These are phyloP conservation scores for Anthopleura sola DNA, from an alignment of 64 coral and sea anemone genomes.

Conservation along the genomic window DNA sequence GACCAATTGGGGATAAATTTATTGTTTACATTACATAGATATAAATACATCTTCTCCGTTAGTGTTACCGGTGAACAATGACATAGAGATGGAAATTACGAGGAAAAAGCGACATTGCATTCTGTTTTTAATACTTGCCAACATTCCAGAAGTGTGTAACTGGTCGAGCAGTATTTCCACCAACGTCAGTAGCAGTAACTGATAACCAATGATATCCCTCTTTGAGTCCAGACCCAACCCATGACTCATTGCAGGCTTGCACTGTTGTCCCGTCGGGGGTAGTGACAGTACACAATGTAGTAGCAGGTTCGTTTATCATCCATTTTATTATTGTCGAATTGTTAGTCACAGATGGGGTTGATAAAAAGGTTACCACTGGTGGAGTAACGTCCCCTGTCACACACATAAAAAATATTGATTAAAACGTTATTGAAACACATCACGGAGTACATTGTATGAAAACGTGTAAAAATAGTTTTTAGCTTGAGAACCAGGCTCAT, in stretches of 20 bases:
- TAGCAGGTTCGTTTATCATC: constrained; percentile 50
- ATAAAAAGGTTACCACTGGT: constrained; percentile 42
- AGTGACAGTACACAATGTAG: constrained; percentile 61
- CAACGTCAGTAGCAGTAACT: constrained; percentile 53
- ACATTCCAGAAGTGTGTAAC: constrained; percentile 75
- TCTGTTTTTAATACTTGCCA: constrained; percentile 36
- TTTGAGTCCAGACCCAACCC: constrained; percentile 49
- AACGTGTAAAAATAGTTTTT: no score
- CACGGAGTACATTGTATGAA: no score
- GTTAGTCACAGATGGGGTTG: constrained; percentile 40
- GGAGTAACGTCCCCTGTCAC: constrained; percentile 34
- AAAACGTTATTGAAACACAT: background rate
- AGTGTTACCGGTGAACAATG: no score
- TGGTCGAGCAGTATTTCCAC: constrained; percentile 61
- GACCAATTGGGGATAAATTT: no score
- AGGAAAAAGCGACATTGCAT: no score
- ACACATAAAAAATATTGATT: background rate
- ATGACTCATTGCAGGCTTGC: constrained; percentile 57
- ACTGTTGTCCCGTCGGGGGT: constrained; percentile 42
- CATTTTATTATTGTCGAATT: constrained; percentile 49
- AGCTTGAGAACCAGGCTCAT: no score
- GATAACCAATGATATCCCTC: constrained; percentile 72
- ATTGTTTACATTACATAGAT: no score
- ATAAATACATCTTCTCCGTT: no score
- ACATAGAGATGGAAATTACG: no score